A percentile compares a stretch with the other conserved stretches of the same genome.
Evolutionary conservation across 2,113 vertebrate genomes (phyloP).

Genomic region (Burhinus bistriatus): DNA sequence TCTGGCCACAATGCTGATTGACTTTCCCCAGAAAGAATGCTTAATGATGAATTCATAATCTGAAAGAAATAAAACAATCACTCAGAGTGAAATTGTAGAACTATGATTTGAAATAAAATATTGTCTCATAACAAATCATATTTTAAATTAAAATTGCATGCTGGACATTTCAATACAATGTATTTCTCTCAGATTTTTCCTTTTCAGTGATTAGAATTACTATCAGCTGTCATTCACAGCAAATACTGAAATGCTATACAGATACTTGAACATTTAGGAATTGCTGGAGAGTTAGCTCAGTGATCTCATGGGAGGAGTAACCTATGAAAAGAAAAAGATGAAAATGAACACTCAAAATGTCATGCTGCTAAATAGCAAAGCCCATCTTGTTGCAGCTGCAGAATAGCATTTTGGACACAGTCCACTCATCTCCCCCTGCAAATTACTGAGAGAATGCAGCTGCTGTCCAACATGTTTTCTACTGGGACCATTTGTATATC

Average conservation of each 20-base stretch:
- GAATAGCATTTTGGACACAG: constrained; percentile 14
- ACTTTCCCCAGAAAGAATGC: background rate
- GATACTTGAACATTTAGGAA: background rate
- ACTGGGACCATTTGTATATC: background rate
- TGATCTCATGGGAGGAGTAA: background rate
- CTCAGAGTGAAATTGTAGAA: background rate
- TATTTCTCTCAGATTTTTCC: background rate
- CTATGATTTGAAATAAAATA: background rate
- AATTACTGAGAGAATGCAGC: constrained; percentile 13
- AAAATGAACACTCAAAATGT: background rate
- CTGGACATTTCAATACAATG: background rate
- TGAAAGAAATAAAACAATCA: background rate
- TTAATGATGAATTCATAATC: background rate
- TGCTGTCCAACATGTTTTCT: constrained; percentile 41
- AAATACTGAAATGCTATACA: background rate
- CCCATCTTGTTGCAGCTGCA: constrained; percentile 23
- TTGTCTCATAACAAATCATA: background rate
- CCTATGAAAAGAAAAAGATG: background rate
- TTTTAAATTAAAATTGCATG: background rate
- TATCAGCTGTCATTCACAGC: background rate
- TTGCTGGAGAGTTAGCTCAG: background rate
- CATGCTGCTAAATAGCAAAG: background rate
- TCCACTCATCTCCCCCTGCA: background rate
- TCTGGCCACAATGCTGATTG: background rate
- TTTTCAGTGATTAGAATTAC: background rate